Evolutionary conservation across 2,888 invertebrate species (phyloP).

Genomic region (Aporophyla nigra): DNA sequence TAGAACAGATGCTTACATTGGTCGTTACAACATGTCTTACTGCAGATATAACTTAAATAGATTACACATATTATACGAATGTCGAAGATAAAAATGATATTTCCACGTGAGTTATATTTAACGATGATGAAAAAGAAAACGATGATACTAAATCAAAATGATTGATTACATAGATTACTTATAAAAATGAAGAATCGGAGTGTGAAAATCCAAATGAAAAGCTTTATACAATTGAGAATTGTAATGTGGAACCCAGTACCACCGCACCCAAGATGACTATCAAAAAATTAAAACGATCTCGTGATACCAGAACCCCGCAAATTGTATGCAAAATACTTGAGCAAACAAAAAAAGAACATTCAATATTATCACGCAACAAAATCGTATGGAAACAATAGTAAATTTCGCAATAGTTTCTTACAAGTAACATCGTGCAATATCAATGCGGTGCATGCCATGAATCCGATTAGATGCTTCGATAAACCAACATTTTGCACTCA

Average conservation of each 20-base stretch:
- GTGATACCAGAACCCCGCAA: constrained; percentile 49
- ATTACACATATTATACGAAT: neutral
- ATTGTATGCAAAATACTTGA: constrained; percentile 65
- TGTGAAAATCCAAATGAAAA: constrained; percentile 52
- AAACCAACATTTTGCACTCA: constrained; percentile 73
- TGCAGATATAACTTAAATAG: neutral
- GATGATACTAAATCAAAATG: constrained; percentile 51
- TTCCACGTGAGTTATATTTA: constrained; percentile 30
- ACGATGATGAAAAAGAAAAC: constrained; percentile 31
- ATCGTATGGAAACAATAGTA: constrained; percentile 80
- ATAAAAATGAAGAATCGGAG: constrained; percentile 50
- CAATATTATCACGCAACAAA: constrained; percentile 71
- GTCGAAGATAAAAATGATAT: constrained; percentile 1
- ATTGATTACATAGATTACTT: constrained; percentile 53
- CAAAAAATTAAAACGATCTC: constrained; percentile 59
- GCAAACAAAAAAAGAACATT: constrained; percentile 59
- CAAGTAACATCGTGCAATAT: constrained; percentile 79
- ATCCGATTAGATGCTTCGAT: constrained; percentile 82
- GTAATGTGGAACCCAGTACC: constrained; percentile 39
- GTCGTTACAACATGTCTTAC: neutral
- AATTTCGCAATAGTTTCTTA: constrained; percentile 76
- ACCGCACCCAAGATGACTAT: constrained; percentile 55
- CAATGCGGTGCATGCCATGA: constrained; percentile 76
- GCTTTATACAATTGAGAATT: constrained; percentile 48
- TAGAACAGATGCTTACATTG: neutral